phyloP scores from a whole-genome alignment of 2,113 vertebrate genomes.

The Lophura nycthemera region DNA sequence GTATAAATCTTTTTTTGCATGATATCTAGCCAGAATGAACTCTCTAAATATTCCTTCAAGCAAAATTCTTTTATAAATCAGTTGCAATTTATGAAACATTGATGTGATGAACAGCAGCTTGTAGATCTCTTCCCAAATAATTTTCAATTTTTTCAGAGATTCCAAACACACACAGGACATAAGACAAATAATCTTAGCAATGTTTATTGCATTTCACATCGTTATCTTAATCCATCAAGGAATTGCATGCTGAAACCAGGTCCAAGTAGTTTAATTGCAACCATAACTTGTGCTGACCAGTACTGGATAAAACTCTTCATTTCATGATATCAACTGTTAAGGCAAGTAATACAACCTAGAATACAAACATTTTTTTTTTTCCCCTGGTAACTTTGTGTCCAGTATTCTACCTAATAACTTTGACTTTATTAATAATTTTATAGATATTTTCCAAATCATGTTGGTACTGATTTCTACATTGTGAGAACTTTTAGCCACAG shows the following conservation, averaged over 20 bases:
- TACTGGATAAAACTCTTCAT: background rate
- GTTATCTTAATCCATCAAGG: background rate
- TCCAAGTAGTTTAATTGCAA: background rate
- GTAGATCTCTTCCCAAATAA: background rate
- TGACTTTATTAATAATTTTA: background rate
- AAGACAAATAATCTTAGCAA: background rate
- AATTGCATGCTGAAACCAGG: background rate
- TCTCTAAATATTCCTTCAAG: constrained; percentile 18
- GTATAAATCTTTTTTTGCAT: background rate
- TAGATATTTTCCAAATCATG: fast-evolving
- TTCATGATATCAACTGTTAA: background rate
- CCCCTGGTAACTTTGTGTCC: background rate
- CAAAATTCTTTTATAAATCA: background rate
- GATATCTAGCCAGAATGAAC: background rate
- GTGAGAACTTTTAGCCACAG: background rate
- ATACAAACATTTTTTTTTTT: background rate
- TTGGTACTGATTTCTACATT: background rate
- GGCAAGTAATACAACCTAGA: background rate
- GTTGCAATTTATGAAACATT: background rate
- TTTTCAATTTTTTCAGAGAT: background rate
- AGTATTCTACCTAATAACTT: background rate
- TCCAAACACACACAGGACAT: background rate
- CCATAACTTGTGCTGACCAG: background rate
- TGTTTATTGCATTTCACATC: background rate
- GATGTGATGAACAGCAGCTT: background rate